These are phyloP conservation scores for Gymnosoma rotundatum DNA, from an alignment of 2,888 invertebrate species.

Conservation along the genomic window DNA sequence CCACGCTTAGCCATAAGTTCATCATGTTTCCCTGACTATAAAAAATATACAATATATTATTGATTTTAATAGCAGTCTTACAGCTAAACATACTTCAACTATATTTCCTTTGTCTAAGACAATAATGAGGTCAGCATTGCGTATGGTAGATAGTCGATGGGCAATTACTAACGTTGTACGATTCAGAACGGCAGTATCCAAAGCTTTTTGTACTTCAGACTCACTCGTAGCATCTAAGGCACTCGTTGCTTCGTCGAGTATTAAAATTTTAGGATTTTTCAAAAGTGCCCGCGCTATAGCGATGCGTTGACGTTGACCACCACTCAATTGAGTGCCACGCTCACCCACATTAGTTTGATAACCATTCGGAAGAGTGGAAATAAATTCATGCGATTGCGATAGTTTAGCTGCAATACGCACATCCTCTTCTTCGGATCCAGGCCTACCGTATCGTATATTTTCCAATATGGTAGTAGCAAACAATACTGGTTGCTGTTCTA, in stretches of 20 bases:
- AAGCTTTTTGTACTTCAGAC: conserved; percentile 92
- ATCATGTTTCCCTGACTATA: conserved; percentile 92
- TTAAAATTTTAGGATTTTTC: conserved; percentile 93
- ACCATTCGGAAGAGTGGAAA: conserved; percentile 89
- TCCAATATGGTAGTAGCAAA: conserved; percentile 96
- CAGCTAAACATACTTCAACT: conserved; percentile 86
- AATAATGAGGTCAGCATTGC: conserved; percentile 95
- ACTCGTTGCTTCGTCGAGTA: conserved; percentile 97
- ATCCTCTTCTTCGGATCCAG: conserved; percentile 87
- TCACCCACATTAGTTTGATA: conserved; percentile 95
- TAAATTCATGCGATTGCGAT: conserved; percentile 97
- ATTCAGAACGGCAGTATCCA: conserved; percentile 91
- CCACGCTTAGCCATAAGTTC: conserved; percentile 90
- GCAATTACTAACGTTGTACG: conserved; percentile 97
- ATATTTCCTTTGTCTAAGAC: conserved; percentile 93
- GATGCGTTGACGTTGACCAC: conserved; percentile 97
- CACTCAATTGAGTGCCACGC: conserved; percentile 94
- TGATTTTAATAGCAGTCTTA: not conserved
- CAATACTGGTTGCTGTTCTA: conserved; percentile 96
- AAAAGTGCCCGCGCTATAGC: conserved; percentile 97
- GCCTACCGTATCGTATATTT: conserved; percentile 95
- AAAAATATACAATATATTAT: conserved; percentile 11
- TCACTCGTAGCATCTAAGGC: conserved; percentile 97
- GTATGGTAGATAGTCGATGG: conserved; percentile 95
- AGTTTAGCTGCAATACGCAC: conserved; percentile 90